Conservation (phyloP, 1,140 invertebrate species). For the Aphelenchoides avenae region DNA sequence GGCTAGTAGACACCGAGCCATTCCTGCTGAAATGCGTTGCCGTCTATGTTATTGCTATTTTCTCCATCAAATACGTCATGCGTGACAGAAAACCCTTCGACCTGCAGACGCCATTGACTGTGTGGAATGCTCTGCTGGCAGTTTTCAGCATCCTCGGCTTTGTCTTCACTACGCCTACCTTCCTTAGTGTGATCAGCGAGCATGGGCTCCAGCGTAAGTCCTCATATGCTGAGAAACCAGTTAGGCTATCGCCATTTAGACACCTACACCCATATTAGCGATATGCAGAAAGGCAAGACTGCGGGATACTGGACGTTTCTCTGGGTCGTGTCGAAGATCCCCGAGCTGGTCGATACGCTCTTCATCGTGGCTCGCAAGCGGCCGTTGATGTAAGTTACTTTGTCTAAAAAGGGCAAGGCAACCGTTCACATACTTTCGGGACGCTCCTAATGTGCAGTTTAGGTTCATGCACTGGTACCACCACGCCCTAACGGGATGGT, state of each 20-base stretch:
- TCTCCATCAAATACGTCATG: constrained; percentile 39
- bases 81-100: constrained; percentile 34
- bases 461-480: constrained; percentile 49
- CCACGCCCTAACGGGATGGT: constrained; percentile 64
- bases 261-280: constrained; percentile 43
- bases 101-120: constrained; percentile 18
- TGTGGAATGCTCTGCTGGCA: constrained; percentile 38
- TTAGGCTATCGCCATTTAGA: no score
- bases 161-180: constrained; percentile 39
- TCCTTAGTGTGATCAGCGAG: constrained; percentile 24
- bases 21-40: constrained; percentile 61
- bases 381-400: constrained; percentile 83
- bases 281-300: constrained; percentile 36
- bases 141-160: constrained; percentile 41
- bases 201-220: constrained; percentile 37
- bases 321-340: constrained; percentile 36
- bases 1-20: constrained; percentile 34
- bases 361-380: constrained; percentile 78
- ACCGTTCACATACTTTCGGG: no score
- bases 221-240: constrained; percentile 1
- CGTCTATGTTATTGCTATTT: constrained; percentile 74
- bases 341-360: constrained; percentile 24
- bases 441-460: no score
- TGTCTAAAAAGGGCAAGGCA: no score
- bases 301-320: constrained; percentile 46